Evolutionary conservation across 2,888 invertebrate genomes (phyloP), one percentile per base, ranked within the genome.

Genomic region (Synanthedon tipuliformis): DNA sequence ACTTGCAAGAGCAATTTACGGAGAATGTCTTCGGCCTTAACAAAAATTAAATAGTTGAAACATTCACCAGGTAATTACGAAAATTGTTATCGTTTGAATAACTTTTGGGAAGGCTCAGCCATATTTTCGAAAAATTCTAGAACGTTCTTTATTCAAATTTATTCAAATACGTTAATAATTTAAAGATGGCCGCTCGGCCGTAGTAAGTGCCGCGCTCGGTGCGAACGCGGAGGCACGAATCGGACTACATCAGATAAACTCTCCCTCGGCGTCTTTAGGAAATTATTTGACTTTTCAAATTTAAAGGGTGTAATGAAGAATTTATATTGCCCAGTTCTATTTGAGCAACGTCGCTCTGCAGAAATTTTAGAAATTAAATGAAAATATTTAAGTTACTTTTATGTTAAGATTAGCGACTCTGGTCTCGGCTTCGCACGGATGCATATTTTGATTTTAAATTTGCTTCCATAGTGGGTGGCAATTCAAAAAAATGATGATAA

Each of bases 281-380:
- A 54, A 54, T 54, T 54, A 50, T 54, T 54, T 54, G 54, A 54
- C 50, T 54, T 34, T 34, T 54, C 45, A 45, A 45, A 45, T 13
- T 45, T 34, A 15, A 45, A 45, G 45, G 45, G 45, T 45, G 45
- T 12, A 45, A 45, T 45, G 45, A 45, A 45, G 45, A 45, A 45
- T 45, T 45, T 45, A 45, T 45, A 45, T 45, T 45, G 45, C 45
- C 45, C 45, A 15, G 13, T 45, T 34, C 13, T 13, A 45, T 45
- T 45, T 45, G 45, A 45, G 45, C 15, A 45, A 45, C 13, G 8
- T 45, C 15, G 13, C 15, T 34, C 34, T 45, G n/a, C 45, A 13
- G 45, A 45, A 45, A 15, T 8, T 45, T 45, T 5, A 15, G 15
- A 45, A 45, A 45, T 45, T 45, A 45, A 45, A 45, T 45, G 45